A percentile compares a stretch with the other conserved stretches of the same genome.
Evolutionary conservation across 2,888 invertebrate species (phyloP).

Genomic region (Mesorhabditis belari): DNA sequence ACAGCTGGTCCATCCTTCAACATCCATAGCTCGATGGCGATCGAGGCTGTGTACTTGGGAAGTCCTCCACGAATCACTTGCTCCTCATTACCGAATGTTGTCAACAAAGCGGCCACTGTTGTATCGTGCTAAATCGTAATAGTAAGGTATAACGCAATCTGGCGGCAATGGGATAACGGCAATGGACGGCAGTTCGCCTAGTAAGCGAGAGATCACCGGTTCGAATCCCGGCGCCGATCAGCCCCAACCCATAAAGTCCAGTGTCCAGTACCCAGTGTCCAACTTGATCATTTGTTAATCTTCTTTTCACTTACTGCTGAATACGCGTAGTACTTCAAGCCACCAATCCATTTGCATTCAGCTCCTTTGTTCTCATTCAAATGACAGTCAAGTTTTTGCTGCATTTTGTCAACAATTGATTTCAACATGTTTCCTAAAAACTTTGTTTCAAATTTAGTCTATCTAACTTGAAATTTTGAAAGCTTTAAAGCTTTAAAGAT

Average conservation of each 20-base stretch:
- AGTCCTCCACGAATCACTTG: conserved; percentile 43
- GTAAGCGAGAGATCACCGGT: too few species aligned
- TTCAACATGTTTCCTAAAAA: conserved; percentile 13
- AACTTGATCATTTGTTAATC: too few species aligned
- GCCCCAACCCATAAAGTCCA: too few species aligned
- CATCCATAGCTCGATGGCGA: conserved; percentile 45
- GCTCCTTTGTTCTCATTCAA: conserved; percentile 13
- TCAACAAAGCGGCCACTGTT: conserved; percentile 42
- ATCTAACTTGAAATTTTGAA: too few species aligned
- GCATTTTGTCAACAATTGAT: conserved; percentile 24
- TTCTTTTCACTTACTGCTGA: conserved; percentile 41
- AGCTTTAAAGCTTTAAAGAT: too few species aligned
- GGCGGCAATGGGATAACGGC: too few species aligned
- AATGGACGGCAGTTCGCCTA: too few species aligned
- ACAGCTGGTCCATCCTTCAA: conserved; percentile 34
- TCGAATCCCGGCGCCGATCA: too few species aligned
- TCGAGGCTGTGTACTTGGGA: conserved; percentile 46
- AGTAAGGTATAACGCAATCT: too few species aligned
- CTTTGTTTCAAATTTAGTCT: too few species aligned
- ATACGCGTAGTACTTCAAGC: conserved; percentile 45
- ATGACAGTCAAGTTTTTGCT: conserved; percentile 17
- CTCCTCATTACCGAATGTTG: conserved; percentile 47
- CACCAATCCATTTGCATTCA: conserved; percentile 31
- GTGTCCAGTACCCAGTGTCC: too few species aligned
- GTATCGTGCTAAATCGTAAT: conserved; percentile 41